Evolutionary conservation across 2,888 invertebrate species (phyloP).

Genomic region (Apamea sordens): DNA sequence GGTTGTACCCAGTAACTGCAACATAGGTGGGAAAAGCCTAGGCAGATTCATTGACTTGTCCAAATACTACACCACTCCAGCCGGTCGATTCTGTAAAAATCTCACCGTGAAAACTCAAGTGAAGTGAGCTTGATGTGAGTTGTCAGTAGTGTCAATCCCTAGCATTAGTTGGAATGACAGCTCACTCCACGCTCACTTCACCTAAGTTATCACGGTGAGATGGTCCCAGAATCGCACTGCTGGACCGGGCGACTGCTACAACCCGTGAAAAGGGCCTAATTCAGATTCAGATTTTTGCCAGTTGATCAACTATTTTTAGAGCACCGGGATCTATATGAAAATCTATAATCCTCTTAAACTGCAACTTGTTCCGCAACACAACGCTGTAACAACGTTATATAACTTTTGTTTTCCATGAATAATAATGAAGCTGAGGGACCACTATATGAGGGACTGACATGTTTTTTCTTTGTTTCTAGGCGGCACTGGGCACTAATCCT

Average conservation of each 20-base stretch:
- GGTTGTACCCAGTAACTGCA: background rate
- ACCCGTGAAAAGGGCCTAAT: background rate
- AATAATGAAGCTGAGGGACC: background rate
- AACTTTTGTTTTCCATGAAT: background rate
- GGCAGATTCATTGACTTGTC: background rate
- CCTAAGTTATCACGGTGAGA: too few relatives aligned
- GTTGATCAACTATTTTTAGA: background rate
- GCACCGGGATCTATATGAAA: background rate
- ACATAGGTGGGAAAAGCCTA: background rate
- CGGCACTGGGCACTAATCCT: constrained; percentile 97
- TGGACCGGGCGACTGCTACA: background rate
- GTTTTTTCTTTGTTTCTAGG: constrained; percentile 80
- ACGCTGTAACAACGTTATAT: too few relatives aligned
- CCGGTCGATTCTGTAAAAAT: too few relatives aligned
- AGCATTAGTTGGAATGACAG: too few relatives aligned
- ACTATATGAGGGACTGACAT: background rate
- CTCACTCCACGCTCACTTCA: too few relatives aligned
- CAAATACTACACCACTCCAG: background rate
- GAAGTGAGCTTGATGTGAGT: too few relatives aligned
- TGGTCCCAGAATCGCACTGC: too few relatives aligned
- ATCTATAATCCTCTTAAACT: background rate
- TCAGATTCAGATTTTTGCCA: background rate
- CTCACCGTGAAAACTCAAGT: too few relatives aligned
- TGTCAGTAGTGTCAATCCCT: too few relatives aligned
- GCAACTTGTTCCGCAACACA: too few relatives aligned